These are phyloP conservation scores for Dysmachus trigonus DNA, from an alignment of 2,888 invertebrate genomes.

Conservation along the genomic window DNA sequence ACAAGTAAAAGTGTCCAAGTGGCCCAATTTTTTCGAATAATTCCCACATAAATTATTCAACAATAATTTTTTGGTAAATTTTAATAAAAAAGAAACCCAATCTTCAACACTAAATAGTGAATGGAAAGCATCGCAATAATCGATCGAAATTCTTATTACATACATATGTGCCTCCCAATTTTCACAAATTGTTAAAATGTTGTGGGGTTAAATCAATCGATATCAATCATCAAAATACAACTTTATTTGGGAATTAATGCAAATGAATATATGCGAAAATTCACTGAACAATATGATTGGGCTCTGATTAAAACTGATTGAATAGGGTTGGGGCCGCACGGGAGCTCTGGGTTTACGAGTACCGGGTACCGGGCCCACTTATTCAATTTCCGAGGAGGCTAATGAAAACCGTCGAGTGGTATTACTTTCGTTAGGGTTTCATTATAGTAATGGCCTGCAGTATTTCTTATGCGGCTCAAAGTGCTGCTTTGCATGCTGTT, in stretches of 20 bases:
- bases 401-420: background rate
- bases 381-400: background rate
- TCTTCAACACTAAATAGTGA: too few species aligned
- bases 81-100: too few species aligned
- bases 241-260: background rate
- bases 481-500: background rate
- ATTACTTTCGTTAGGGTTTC: background rate
- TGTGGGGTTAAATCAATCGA: background rate
- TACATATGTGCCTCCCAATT: too few species aligned
- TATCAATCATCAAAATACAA: background rate
- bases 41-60: too few species aligned
- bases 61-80: too few species aligned
- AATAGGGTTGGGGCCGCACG: background rate
- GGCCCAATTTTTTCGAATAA: too few species aligned
- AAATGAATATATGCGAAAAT: too few species aligned
- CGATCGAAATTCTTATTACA: too few species aligned
- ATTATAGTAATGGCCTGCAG: background rate
- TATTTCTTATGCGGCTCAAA: background rate
- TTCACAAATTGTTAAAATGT: too few species aligned
- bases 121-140: too few species aligned
- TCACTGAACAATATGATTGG: background rate
- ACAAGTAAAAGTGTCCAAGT: too few species aligned
- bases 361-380: background rate
- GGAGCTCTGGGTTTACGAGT: background rate
- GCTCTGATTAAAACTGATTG: background rate